These are phyloP conservation scores for Cryptophagus acutangulus DNA, from an alignment of 2,888 invertebrate species.

Conservation along the genomic window DNA sequence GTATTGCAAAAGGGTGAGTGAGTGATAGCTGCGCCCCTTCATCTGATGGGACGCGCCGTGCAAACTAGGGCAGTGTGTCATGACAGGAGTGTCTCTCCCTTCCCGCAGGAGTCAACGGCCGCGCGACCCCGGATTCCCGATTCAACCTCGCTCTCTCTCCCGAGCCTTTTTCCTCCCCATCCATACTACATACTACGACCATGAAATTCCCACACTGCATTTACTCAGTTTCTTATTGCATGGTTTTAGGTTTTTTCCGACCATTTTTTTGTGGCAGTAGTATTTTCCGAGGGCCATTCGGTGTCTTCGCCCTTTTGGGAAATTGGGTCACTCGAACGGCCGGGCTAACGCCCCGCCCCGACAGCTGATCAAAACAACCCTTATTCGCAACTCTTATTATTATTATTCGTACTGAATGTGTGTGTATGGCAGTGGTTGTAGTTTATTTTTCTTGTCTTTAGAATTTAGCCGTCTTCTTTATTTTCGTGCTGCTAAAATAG, in stretches of 20 bases:
- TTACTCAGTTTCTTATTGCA: no score
- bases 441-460: slow-evolving; percentile 16
- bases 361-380: slow-evolving; percentile 31
- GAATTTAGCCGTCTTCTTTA: slow-evolving; percentile 12
- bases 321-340: slow-evolving; percentile 39
- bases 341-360: slow-evolving; percentile 29
- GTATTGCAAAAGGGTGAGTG: no score
- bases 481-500: no score
- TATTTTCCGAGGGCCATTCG: slow-evolving; percentile 22
- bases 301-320: slow-evolving; percentile 37
- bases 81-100: slow-evolving; percentile 27
- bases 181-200: not conserved
- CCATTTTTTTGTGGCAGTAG: slow-evolving; percentile 10
- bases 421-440: slow-evolving; percentile 41
- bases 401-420: not conserved
- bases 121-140: slow-evolving; percentile 29
- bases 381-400: slow-evolving; percentile 13
- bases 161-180: slow-evolving; percentile 16
- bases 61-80: slow-evolving; percentile 45
- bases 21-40: slow-evolving; percentile 31
- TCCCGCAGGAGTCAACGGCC: slow-evolving; percentile 37
- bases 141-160: slow-evolving; percentile 2
- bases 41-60: slow-evolving; percentile 28
- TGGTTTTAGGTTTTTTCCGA: no score
- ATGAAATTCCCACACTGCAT: no score